phyloP scores from a whole-genome alignment of 2,888 invertebrate genomes.

The Chalcosyrphus nemorum region DNA sequence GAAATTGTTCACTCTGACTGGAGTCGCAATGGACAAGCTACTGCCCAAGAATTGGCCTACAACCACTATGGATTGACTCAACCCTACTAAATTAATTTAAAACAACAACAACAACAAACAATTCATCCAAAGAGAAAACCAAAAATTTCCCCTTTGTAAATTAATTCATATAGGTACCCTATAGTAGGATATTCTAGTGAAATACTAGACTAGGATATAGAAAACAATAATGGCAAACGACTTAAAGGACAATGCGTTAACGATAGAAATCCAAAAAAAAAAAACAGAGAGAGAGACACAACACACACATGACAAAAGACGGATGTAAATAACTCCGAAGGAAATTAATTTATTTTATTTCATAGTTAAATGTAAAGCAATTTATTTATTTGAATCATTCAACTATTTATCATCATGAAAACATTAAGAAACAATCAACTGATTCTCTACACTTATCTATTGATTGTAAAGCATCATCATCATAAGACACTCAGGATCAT shows the following conservation, averaged over 20 bases:
- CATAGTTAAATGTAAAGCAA: conserved; percentile 47
- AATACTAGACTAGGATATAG: conserved; percentile 18
- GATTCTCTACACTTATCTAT: conserved; percentile 24
- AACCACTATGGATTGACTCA: conserved; percentile 81
- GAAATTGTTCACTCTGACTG: conserved; percentile 82
- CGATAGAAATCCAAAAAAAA: not conserved
- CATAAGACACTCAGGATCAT: conserved; percentile 60
- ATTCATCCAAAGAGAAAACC: conserved; percentile 45
- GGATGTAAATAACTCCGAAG: conserved; percentile 64
- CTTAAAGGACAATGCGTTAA: conserved; percentile 48
- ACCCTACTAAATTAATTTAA: conserved; percentile 77
- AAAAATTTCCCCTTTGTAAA: conserved; percentile 52
- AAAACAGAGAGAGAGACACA: conserved; percentile 28
- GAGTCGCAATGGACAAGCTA: conserved; percentile 82
- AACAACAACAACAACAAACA: too few species aligned
- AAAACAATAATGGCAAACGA: conserved; percentile 30
- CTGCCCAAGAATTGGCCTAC: conserved; percentile 81
- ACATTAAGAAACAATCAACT: not conserved
- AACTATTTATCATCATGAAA: conserved; percentile 38
- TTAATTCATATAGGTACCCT: conserved; percentile 38
- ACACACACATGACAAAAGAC: conserved; percentile 33
- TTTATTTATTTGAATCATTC: conserved; percentile 60
- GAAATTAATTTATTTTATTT: conserved; percentile 64
- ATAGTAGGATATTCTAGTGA: conserved; percentile 37
- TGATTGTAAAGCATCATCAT: conserved; percentile 19